Percentiles rank a stretch among this genome's conserved stretches.
Conservation (phyloP, 2,888 invertebrate species). For the Callosobruchus maculatus region DNA sequence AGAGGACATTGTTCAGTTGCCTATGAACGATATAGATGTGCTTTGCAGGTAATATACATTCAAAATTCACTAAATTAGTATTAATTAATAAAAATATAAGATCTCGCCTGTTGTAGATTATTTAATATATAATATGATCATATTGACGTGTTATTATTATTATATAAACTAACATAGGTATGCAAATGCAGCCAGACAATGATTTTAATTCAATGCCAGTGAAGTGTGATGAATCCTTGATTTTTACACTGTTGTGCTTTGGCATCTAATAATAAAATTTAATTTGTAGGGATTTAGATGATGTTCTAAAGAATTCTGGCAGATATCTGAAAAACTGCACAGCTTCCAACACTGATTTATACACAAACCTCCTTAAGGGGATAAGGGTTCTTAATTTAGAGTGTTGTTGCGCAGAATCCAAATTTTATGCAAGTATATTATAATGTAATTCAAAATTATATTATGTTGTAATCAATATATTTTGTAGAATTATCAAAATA, state of each 20-base stretch:
- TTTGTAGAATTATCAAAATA: constrained; percentile 26
- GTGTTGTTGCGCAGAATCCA: constrained; percentile 34
- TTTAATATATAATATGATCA: too few relatives aligned
- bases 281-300: constrained; percentile 36
- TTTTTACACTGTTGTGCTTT: too few relatives aligned
- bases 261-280: too few relatives aligned
- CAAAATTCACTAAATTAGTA: too few relatives aligned
- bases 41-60: constrained; percentile 39
- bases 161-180: too few relatives aligned
- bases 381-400: constrained; percentile 46
- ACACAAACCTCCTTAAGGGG: constrained; percentile 49
- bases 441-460: constrained; percentile 2
- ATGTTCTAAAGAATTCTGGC: constrained; percentile 45
- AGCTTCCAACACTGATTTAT: constrained; percentile 48
- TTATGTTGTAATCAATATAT: not conserved
- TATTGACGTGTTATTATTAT: too few relatives aligned
- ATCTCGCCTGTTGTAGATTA: too few relatives aligned
- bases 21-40: constrained; percentile 43
- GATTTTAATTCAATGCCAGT: too few relatives aligned
- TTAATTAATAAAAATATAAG: too few relatives aligned
- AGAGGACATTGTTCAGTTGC: constrained; percentile 51
- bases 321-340: constrained; percentile 45
- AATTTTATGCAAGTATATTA: constrained; percentile 10
- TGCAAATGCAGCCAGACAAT: too few relatives aligned
- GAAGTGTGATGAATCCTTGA: too few relatives aligned